Evolutionary conservation across 92 coral and sea anemone species (phyloP), one percentile per base, ranked within the genome.

Genomic region (Ricordea florida): DNA sequence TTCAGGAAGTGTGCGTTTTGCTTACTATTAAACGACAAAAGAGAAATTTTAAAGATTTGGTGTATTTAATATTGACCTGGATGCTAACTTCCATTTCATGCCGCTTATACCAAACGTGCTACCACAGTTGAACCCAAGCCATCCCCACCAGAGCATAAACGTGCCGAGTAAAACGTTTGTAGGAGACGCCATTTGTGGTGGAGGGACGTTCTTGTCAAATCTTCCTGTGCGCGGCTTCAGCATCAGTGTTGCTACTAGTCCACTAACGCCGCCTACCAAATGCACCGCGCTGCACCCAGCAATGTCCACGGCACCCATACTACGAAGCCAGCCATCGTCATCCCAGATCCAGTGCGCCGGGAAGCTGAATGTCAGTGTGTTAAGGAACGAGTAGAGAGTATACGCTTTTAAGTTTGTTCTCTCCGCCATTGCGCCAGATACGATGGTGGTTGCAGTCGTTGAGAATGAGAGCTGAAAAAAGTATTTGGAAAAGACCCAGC

Each of bases 81-180:
- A 89, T 17, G 97, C 98, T 2, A 93, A 88, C 58, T 93, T 90
- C 98, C 98, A 93, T 26, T 93, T 93, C 37, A 63, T 85, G 30
- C 98, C 98, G 36, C 90, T 93, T 17, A 91, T 86, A 1, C 98
- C 98, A 79, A 93, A 93, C 6, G 98, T 93, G 62, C 98, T 93
- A 14, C 98, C 98, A 58, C 98, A 93, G 75, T 91, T 93, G 57
- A 93, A 93, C 0, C 98, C 98, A n/a, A 93, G 86, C 98, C 98
- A 93, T 3, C 98, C 98, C 98, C 98, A 93, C 98, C 98, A 93
- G 26, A 93, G 18, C 98, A 93, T 93, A 45, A 93, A 93, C 1
- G 98, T 93, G 5, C 98, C 98, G 20, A 93, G 81, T 24, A 93
- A 61, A 5, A 93, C 98, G 47, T 87, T 93, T 33, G 98, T 91